A percentile compares a stretch with the other conserved stretches of the same genome.
phyloP scores from a whole-genome alignment of 2,888 invertebrate genomes.

The Dione juno region DNA sequence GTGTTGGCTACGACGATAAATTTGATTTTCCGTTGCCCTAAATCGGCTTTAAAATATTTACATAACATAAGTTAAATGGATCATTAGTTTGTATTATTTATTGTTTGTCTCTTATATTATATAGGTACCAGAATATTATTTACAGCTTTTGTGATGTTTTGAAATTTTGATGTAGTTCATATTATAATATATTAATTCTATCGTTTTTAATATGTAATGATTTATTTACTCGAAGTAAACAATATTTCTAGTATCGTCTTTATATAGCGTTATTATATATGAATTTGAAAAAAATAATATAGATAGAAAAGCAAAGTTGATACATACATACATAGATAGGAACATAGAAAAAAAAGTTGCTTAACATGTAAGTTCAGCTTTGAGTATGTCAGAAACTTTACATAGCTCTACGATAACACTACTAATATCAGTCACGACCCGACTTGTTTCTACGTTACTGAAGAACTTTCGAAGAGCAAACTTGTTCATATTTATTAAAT shows the following conservation, averaged over 20 bases:
- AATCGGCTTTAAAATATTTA: constrained; percentile 6
- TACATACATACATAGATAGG: too few relatives aligned
- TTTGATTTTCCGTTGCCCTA: constrained; percentile 18
- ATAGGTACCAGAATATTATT: neutral
- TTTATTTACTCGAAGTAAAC: neutral
- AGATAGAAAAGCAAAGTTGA: too few relatives aligned
- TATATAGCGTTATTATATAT: neutral
- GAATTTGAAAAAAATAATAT: neutral
- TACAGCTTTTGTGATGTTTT: neutral
- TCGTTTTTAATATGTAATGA: too few relatives aligned
- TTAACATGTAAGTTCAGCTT: constrained; percentile 11
- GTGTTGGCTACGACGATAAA: constrained; percentile 37
- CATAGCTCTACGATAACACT: constrained; percentile 26
- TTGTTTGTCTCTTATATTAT: neutral
- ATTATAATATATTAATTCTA: too few relatives aligned
- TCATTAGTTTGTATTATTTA: neutral
- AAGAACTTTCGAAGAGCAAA: constrained; percentile 30
- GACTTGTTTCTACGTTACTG: constrained; percentile 25
- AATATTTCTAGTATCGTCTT: neutral
- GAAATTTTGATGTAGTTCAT: too few relatives aligned
- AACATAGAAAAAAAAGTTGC: neutral
- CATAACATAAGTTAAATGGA: neutral
- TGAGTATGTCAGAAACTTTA: constrained; percentile 16
- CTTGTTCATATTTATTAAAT: constrained; percentile 30
- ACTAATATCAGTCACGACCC: constrained; percentile 27